These are phyloP conservation scores for Andrena flavipes DNA, from an alignment of 2,888 invertebrate genomes.

Conservation along the genomic window DNA sequence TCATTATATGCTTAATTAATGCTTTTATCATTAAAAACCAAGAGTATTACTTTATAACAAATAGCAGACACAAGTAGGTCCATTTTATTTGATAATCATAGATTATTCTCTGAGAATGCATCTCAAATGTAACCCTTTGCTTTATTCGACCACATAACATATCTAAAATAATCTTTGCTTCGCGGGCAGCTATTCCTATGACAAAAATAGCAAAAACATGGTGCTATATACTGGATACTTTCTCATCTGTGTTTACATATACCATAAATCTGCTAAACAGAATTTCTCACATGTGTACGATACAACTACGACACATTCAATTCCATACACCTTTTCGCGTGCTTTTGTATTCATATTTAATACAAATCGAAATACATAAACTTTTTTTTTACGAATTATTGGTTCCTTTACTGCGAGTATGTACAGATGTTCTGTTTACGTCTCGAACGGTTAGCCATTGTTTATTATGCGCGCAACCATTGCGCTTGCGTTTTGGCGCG, in stretches of 20 bases:
- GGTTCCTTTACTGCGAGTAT: no score
- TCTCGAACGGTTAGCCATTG: not conserved
- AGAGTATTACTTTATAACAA: constrained; percentile 40
- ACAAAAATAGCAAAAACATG: not conserved
- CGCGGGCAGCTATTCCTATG: not conserved
- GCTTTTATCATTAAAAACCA: not conserved
- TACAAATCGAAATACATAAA: no score
- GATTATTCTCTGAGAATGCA: constrained; percentile 19
- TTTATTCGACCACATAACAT: constrained; percentile 14
- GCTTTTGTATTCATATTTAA: no score
- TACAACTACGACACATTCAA: not conserved
- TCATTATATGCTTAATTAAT: not conserved
- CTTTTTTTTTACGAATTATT: no score
- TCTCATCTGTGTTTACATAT: not conserved
- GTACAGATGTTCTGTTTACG: no score
- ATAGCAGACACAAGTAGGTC: constrained; percentile 24
- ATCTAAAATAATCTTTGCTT: constrained; percentile 8
- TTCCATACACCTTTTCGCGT: not conserved
- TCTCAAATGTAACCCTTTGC: constrained; percentile 27
- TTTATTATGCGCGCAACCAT: not conserved
- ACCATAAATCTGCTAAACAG: not conserved
- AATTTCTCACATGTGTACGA: not conserved
- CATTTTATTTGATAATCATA: constrained; percentile 21
- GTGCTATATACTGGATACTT: constrained; percentile 2
- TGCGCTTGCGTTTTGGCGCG: not conserved